Base-by-base conservation (phyloP, 2,888 invertebrate species). In the Eretmocerus hayati region DNA sequence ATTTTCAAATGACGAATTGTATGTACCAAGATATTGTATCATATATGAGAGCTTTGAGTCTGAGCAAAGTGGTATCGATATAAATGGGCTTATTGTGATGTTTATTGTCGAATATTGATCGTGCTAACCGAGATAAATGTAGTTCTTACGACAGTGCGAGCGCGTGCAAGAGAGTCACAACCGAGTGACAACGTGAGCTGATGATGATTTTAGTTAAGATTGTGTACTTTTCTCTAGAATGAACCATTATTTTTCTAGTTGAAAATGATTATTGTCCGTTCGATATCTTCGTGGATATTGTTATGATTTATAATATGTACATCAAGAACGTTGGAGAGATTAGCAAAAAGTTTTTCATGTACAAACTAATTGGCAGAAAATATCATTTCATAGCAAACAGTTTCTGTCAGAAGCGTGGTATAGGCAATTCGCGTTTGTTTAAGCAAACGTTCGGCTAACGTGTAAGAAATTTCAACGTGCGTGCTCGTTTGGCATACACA, bases 11-110 rank as follows among this genome's bases (percentile, higher is more conserved):
- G 46, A 33, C n/a, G 42, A 46, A 31, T 48, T 50, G 48, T 51
- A 48, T 48, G 42, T 54, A 51, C 43, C 53, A 54, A 50, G 53
- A 54, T 54, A 53, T 48, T 53, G 53, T 54, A 54, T 54, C 48
- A 54, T 54, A 50, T 50, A 48, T 50, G 53, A 54, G 53, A 54
- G 53, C 50, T 50, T 54, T 54, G 53, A 54, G 53, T 54, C 53
- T 54, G 53, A 54, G 50, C n/a, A 54, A 48, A 53, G 43, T 26
- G 46, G 50, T 48, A 48, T 48, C n/a, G 22, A 45, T 45, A 48
- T 48, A 45, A 40, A 48, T 50, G 47, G 53, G 37, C 43, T 48
- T 41, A 54, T 50, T 50, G 50, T 51, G 53, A 54, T 54, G 44
- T 53, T 53, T 53, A 48, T 50, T 46, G 46, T 50, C 38, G 46